Percentiles rank a stretch among this genome's conserved stretches.
Evolutionary conservation across 2,797 vertebrate species (phyloP).

Genomic region (Thaleichthys pacificus): DNA sequence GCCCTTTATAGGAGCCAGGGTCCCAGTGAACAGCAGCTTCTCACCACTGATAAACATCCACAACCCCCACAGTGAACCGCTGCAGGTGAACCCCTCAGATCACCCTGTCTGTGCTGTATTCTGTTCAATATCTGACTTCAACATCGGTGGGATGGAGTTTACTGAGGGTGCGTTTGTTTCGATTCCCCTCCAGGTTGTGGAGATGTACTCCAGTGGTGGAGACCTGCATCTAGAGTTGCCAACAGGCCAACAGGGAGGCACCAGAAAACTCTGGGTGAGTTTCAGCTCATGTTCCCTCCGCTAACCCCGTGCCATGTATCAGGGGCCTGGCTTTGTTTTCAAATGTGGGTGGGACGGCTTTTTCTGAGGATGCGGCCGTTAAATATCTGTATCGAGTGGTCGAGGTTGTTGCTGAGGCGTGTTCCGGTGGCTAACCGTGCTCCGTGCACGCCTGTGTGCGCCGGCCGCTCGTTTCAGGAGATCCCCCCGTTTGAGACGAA

Average conservation of each 20-base stretch:
- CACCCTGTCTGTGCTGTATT: background rate
- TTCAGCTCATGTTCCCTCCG: background rate
- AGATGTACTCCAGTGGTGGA: slow-evolving; percentile 98
- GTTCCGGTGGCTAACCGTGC: no score
- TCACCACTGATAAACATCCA: slow-evolving; percentile 98
- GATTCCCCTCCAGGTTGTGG: slow-evolving; percentile 83
- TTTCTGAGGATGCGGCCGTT: no score
- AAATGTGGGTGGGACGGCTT: no score
- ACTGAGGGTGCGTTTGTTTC: background rate
- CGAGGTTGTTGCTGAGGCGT: no score
- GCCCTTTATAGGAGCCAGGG: slow-evolving; percentile 95
- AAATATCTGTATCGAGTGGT: no score
- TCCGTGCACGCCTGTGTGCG: no score
- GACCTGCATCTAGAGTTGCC: slow-evolving; percentile 97
- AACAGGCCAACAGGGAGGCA: slow-evolving; percentile 94
- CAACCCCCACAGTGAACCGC: slow-evolving; percentile 94
- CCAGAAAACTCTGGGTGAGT: slow-evolving; percentile 93
- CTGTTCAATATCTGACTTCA: background rate
- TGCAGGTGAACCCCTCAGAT: slow-evolving; percentile 80
- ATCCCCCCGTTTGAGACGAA: slow-evolving; percentile 98
- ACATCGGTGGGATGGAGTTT: background rate
- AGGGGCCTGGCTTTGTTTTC: background rate
- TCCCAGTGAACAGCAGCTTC: slow-evolving; percentile 98
- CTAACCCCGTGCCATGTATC: no score
- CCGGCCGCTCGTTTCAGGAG: slow-evolving; percentile 75